A percentile compares a stretch with the other conserved stretches of the same genome.
These are phyloP conservation scores for Cyprinus carpio DNA, from an alignment of 2,113 vertebrate genomes.

Conservation along the genomic window DNA sequence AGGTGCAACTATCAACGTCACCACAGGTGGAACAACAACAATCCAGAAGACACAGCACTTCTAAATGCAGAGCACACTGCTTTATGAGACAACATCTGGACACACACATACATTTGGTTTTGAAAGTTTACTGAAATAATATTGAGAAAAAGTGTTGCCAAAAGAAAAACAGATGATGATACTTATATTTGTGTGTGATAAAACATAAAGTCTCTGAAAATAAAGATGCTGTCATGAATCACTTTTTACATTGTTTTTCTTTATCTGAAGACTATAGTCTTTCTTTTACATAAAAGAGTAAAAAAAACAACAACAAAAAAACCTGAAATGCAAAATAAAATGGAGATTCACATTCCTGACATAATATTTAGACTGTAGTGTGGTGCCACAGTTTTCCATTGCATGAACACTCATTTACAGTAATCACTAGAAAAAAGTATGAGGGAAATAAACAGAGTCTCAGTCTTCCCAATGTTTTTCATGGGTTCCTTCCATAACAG, in stretches of 20 bases:
- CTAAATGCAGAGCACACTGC: conserved; percentile 60
- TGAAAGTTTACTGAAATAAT: neutral
- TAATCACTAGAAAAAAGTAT: neutral
- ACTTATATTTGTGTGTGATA: conserved; percentile 14
- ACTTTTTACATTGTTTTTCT: neutral
- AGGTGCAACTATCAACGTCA: conserved; percentile 66
- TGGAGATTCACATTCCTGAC: neutral
- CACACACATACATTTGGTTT: conserved; percentile 33
- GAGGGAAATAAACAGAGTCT: neutral
- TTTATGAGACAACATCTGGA: conserved; percentile 54
- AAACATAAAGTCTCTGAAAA: conserved; percentile 39
- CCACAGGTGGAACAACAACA: conserved; percentile 67
- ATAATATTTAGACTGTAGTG: neutral
- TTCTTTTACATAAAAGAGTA: too few relatives aligned
- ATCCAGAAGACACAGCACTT: conserved; percentile 57
- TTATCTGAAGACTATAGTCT: neutral
- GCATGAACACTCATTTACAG: neutral
- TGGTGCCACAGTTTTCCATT: too few relatives aligned
- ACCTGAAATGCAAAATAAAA: neutral
- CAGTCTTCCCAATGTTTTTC: neutral
- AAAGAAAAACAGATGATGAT: neutral
- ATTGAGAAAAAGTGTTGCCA: neutral
- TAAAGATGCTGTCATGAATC: conserved; percentile 49
- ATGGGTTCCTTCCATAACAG: neutral
- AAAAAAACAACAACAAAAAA: too few relatives aligned